Percentiles rank a stretch among this genome's conserved stretches.
These are phyloP conservation scores for Acrossocheilus fasciatus DNA, from an alignment of 2,797 vertebrate genomes.

Conservation along the genomic window DNA sequence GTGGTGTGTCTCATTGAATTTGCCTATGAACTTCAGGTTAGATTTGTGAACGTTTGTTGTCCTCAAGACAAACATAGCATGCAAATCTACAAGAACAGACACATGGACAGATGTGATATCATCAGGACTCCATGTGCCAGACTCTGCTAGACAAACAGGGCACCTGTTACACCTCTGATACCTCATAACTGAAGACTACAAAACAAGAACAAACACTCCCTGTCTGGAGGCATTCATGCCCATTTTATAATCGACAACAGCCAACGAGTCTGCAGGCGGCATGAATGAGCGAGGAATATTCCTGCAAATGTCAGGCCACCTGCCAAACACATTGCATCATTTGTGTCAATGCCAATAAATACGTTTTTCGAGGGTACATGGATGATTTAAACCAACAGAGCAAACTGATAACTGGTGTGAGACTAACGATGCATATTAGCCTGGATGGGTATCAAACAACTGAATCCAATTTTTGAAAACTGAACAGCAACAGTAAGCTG, in stretches of 20 bases:
- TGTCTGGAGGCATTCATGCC: conserved; percentile 60
- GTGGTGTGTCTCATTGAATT: not conserved
- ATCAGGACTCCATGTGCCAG: conserved; percentile 11
- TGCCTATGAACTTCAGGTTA: not conserved
- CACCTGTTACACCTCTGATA: conserved; percentile 70
- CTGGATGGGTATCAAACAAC: not conserved
- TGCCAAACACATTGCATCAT: conserved; percentile 37
- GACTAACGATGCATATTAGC: conserved; percentile 1
- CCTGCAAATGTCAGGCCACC: conserved; percentile 43
- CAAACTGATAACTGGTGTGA: not conserved
- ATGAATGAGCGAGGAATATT: conserved; percentile 44
- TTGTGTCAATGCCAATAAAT: not conserved
- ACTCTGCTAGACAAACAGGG: conserved; percentile 19
- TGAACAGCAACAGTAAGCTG: not conserved
- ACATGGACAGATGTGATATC: not conserved
- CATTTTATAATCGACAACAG: conserved; percentile 61
- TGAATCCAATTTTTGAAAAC: not conserved
- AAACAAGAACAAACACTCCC: conserved; percentile 57
- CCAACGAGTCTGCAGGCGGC: conserved; percentile 3
- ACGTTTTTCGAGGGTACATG: not conserved
- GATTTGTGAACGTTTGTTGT: not conserved
- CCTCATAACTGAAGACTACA: conserved; percentile 44
- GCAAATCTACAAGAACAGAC: conserved; percentile 6
- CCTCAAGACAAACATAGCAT: not conserved
- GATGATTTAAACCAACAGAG: not conserved